Evolutionary conservation across 1,140 invertebrate genomes (phyloP).

Genomic region (Dolichoris vasculosae): DNA sequence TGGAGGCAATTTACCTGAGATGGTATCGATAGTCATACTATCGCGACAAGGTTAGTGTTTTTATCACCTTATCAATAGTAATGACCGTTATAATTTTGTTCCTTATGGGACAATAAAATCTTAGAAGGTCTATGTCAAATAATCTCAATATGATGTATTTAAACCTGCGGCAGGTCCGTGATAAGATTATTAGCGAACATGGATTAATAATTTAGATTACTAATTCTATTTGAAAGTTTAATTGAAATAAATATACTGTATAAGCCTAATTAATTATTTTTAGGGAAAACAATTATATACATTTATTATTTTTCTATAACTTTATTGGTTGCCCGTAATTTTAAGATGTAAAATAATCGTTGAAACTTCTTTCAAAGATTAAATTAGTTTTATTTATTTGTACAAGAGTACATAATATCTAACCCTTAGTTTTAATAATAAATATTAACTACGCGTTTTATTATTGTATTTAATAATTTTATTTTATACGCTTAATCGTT

Average conservation of each 20-base stretch:
- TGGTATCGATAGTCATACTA: conserved; percentile 88
- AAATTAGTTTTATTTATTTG: too few species aligned
- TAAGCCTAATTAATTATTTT: too few species aligned
- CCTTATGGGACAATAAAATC: background rate
- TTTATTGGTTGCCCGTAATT: too few species aligned
- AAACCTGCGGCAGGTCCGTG: background rate
- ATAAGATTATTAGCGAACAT: conserved; percentile 10
- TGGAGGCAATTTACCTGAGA: conserved; percentile 92
- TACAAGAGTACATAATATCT: too few species aligned
- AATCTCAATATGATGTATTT: background rate
- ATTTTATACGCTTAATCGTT: too few species aligned
- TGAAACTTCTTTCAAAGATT: too few species aligned
- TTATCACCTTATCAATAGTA: background rate
- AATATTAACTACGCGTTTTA: too few species aligned
- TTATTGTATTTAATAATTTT: too few species aligned
- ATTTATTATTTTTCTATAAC: too few species aligned
- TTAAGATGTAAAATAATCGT: too few species aligned
- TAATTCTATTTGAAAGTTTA: background rate
- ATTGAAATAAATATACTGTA: background rate
- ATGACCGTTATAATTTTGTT: background rate
- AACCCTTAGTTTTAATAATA: too few species aligned
- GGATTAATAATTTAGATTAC: background rate
- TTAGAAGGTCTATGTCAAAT: background rate
- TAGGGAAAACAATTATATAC: too few species aligned
- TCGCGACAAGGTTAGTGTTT: conserved; percentile 81